Evolutionary conservation across 2,888 invertebrate genomes (phyloP).

Genomic region (Morpho achilles): DNA sequence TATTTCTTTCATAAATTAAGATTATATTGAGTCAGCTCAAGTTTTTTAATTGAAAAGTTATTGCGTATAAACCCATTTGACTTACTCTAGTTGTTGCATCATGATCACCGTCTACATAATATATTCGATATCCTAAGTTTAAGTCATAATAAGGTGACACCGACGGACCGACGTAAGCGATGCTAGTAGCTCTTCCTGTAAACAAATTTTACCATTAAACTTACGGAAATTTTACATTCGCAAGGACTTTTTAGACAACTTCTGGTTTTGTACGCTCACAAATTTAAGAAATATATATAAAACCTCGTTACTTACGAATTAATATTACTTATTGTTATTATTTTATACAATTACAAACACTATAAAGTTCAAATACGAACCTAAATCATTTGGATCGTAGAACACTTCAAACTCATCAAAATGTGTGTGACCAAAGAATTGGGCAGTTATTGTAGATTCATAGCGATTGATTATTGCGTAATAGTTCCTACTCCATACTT

Average conservation of each 20-base stretch:
- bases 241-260: no score
- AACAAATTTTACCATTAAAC: constrained; percentile 12
- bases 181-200: constrained; percentile 87
- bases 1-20: no score
- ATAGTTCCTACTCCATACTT: constrained; percentile 97
- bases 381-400: constrained; percentile 90
- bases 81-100: constrained; percentile 87
- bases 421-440: constrained; percentile 97
- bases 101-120: constrained; percentile 96
- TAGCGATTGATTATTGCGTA: constrained; percentile 93
- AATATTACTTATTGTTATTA: no score
- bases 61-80: neutral
- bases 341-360: no score
- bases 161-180: constrained; percentile 96
- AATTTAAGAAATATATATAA: no score
- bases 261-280: no score
- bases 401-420: constrained; percentile 96
- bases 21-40: no score
- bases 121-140: constrained; percentile 97
- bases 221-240: no score
- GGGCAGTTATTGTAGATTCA: constrained; percentile 92
- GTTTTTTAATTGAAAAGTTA: no score
- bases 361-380: constrained; percentile 46
- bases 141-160: constrained; percentile 95
- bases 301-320: no score